These are phyloP conservation scores for Xylocampa areola DNA, from an alignment of 2,888 invertebrate genomes.

Conservation along the genomic window DNA sequence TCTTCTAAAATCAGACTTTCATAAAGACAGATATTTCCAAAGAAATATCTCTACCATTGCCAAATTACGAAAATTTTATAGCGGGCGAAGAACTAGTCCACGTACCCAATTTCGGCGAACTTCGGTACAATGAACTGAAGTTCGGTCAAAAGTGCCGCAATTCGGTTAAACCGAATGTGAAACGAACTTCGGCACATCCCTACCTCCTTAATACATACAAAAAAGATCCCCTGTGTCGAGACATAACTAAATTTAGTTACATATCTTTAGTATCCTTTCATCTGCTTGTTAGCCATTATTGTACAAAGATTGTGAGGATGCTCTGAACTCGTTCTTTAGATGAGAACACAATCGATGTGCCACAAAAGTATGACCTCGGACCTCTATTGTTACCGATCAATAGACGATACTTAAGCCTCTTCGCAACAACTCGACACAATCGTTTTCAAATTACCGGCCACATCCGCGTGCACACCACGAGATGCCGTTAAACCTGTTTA, in stretches of 20 bases:
- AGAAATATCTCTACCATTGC: too few species aligned
- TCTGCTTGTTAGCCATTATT: conserved; percentile 50
- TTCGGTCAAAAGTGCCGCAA: too few species aligned
- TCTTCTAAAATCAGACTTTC: too few species aligned
- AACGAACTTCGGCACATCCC: too few species aligned
- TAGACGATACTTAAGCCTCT: conserved; percentile 67
- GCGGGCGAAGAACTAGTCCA: too few species aligned
- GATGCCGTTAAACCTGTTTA: conserved; percentile 73
- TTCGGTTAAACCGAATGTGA: too few species aligned
- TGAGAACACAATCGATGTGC: conserved; percentile 76
- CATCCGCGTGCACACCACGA: conserved; percentile 70
- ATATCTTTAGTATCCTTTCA: conserved; percentile 24
- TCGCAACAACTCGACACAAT: conserved; percentile 63
- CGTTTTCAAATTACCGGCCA: conserved; percentile 69
- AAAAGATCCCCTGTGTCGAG: too few species aligned
- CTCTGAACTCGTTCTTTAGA: conserved; percentile 72
- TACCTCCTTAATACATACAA: too few species aligned
- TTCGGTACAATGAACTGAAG: too few species aligned
- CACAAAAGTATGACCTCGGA: conserved; percentile 77
- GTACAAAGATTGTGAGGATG: conserved; percentile 65
- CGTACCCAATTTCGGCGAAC: too few species aligned
- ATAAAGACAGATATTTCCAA: too few species aligned
- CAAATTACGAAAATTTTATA: too few species aligned
- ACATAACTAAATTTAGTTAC: conserved; percentile 7
- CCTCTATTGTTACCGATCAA: conserved; percentile 73